Evolutionary conservation across 53 echinoderm and acorn worm species (phyloP).

Genomic region (Actinopyga echinites): DNA sequence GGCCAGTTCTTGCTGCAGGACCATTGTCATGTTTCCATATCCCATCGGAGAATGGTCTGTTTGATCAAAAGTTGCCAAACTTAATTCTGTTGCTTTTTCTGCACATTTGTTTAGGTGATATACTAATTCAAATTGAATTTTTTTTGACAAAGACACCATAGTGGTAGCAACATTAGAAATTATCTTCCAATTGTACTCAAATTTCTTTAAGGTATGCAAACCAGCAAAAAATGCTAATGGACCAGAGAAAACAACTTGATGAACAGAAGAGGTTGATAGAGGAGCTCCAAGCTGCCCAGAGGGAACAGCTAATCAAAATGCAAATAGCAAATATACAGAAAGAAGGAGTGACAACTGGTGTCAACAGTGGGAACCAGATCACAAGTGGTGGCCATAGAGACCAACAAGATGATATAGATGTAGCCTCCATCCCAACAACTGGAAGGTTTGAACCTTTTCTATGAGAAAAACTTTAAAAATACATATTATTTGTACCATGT

Average conservation of each 20-base stretch:
- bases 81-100: no score
- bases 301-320: conserved; percentile 68
- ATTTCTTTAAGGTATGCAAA: conserved; percentile 65
- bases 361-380: background rate
- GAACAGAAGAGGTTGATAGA: conserved; percentile 88
- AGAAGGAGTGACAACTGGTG: conserved; percentile 25
- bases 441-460: background rate
- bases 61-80: no score
- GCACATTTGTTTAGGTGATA: no score
- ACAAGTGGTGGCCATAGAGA: background rate
- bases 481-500: no score
- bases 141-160: no score
- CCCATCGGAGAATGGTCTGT: no score
- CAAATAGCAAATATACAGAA: conserved; percentile 58
- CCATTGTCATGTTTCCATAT: no score
- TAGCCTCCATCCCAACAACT: background rate
- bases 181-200: no score
- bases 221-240: conserved; percentile 84
- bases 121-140: no score
- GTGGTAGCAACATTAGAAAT: no score
- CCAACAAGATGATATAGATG: background rate
- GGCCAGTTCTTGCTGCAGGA: no score
- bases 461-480: no score
- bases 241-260: conserved; percentile 82
- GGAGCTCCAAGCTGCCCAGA: conserved; percentile 75